Evolutionary conservation across 2,797 vertebrate species (phyloP), one percentile per base, ranked within the genome.

Genomic region (Podargus strigoides): DNA sequence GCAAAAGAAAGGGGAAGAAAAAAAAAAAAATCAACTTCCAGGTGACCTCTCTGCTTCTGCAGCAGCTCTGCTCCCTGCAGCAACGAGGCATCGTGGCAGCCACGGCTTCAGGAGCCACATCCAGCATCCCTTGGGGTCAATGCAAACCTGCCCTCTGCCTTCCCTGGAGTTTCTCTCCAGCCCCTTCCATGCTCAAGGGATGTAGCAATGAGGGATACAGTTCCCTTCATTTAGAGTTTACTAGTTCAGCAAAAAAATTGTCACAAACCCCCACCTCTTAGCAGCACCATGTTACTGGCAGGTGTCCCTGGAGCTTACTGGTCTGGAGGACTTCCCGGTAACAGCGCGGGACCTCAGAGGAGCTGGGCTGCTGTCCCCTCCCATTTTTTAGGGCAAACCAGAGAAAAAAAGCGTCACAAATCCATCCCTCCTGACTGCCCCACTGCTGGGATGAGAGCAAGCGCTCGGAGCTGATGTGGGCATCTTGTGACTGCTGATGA

Each of bases 11-110:
- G 44, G 46, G 80, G 86, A 92, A 94, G 53, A 8, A 76, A 73
- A 82, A 85, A 60, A 87, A 88, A 37, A 1, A 80, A 39, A 89
- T 93, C 81, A 90, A 41, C 67, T 94, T 95, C 86, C 90, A 95
- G 93, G 92, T 96, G 94, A 94, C 96, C 92, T 78, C 87, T 70
- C 76, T 90, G 42, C 84, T 93, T 49, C 70, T 82, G 81, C 67
- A 77, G 89, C 74, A 78, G 73, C 72, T 87, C 64, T 76, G 73
- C 66, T 84, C 53, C 76, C 82, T 0, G 36, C 91, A 94, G 78
- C 49, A 4, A 58, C 0, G 1, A 78, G 66, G 82, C 91, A 75
- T 42, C 1, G 0, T 0, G 1, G 85, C 64, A 79, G 85, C 83
- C 73, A 47, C 1, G 0, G 85, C 93, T 90, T 74, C 85, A 50